Percentiles rank a stretch among this genome's conserved stretches.
Evolutionary conservation across 2,888 invertebrate species (phyloP).

Genomic region (Podotricha telesiphe): DNA sequence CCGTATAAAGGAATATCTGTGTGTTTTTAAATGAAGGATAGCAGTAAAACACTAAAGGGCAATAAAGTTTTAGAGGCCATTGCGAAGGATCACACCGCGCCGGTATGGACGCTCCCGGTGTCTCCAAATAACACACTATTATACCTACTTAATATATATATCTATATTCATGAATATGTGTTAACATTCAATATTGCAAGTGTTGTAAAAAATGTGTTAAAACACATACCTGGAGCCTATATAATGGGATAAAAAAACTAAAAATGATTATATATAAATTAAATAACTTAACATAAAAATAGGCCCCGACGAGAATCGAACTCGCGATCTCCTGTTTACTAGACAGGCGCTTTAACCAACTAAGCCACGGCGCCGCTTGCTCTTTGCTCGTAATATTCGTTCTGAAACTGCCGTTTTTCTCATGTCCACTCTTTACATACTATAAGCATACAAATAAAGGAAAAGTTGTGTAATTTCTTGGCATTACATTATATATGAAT

Average conservation of each 20-base stretch:
- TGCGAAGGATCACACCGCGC: slow-evolving; percentile 1
- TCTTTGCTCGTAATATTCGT: not conserved
- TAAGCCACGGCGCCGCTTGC: slow-evolving; percentile 86
- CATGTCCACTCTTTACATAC: not conserved
- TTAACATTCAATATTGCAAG: not conserved
- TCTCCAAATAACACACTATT: not conserved
- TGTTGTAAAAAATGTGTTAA: not conserved
- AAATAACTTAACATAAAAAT: not conserved
- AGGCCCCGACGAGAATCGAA: slow-evolving; percentile 81
- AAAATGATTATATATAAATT: not conserved
- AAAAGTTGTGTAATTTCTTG: too few relatives aligned
- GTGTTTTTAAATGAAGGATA: slow-evolving; percentile 18
- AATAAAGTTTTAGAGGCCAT: slow-evolving; percentile 23
- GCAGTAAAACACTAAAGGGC: slow-evolving; percentile 22
- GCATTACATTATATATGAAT: too few relatives aligned
- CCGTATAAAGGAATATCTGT: slow-evolving; percentile 13
- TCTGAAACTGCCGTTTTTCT: not conserved
- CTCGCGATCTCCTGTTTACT: slow-evolving; percentile 81
- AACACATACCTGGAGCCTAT: too few relatives aligned
- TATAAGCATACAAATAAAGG: too few relatives aligned
- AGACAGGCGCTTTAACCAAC: slow-evolving; percentile 87
- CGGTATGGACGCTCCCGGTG: not conserved
- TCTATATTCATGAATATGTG: not conserved
- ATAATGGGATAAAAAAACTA: not conserved
- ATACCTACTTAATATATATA: not conserved